phyloP scores from a whole-genome alignment of 1,140 invertebrate species.

The Drosophila bocqueti region DNA sequence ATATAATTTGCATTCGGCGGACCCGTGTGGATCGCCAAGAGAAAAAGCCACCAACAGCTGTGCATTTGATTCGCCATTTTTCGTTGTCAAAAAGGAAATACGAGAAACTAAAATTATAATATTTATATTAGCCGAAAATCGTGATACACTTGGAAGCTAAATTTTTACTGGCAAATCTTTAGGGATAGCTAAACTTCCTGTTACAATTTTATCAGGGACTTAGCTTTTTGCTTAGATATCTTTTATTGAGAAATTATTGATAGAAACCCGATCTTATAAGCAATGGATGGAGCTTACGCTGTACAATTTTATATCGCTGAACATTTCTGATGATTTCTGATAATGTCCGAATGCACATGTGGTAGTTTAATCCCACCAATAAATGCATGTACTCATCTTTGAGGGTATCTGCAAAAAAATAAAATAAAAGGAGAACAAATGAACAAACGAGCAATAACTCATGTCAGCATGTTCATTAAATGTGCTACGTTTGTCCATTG shows the following conservation, averaged over 20 bases:
- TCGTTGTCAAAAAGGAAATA: conserved; percentile 59
- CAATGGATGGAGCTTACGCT: too few species aligned
- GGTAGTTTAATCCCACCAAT: not conserved
- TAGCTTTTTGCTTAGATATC: too few species aligned
- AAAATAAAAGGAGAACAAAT: conserved; percentile 13
- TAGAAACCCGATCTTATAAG: not conserved
- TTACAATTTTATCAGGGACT: not conserved
- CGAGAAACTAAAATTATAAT: conserved; percentile 22
- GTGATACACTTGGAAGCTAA: not conserved
- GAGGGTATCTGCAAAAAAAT: conserved; percentile 12
- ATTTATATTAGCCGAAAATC: not conserved
- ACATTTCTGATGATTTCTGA: not conserved
- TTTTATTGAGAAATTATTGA: not conserved
- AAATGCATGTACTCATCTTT: not conserved
- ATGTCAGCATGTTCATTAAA: conserved; percentile 78
- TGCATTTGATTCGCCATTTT: conserved; percentile 63
- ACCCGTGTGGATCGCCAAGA: conserved; percentile 33
- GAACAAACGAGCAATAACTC: conserved; percentile 63
- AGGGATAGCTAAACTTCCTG: not conserved
- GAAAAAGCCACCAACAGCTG: conserved; percentile 59
- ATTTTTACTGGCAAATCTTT: not conserved
- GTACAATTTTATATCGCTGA: too few species aligned
- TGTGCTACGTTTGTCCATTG: conserved; percentile 54
- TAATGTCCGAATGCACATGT: not conserved
- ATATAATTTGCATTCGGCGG: conserved; percentile 69